Conservation (phyloP, 2,113 vertebrate genomes). For the Bagarius yarrelli region DNA sequence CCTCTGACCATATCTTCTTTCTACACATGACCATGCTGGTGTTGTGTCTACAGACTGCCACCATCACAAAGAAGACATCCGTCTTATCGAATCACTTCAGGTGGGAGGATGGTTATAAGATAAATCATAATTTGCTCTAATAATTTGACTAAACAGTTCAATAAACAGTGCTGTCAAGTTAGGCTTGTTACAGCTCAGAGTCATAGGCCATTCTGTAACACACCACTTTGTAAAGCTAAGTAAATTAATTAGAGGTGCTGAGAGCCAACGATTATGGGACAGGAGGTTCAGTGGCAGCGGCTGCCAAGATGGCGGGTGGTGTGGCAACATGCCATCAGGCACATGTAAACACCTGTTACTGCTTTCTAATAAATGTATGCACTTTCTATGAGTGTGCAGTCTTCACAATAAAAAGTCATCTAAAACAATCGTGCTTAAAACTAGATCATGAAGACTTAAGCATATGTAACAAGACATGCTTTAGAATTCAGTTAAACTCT, state of each 20-base stretch:
- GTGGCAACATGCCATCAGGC: constrained; percentile 69
- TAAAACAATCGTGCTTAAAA: background rate
- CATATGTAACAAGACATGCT: constrained; percentile 1
- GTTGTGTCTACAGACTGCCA: constrained; percentile 13
- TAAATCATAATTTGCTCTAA: constrained; percentile 12
- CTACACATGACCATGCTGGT: constrained; percentile 42
- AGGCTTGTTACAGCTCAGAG: constrained; percentile 39
- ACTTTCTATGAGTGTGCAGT: background rate
- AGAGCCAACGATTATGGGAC: constrained; percentile 66
- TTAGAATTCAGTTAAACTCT: constrained; percentile 6
- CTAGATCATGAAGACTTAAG: background rate
- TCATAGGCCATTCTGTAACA: constrained; percentile 34
- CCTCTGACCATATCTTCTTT: constrained; percentile 56
- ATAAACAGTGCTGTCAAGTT: constrained; percentile 19
- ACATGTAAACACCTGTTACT: constrained; percentile 76
- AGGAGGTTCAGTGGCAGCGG: constrained; percentile 53
- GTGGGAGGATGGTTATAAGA: constrained; percentile 2
- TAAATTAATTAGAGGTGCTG: constrained; percentile 59
- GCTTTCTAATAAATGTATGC: constrained; percentile 38
- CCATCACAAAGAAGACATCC: constrained; percentile 33
- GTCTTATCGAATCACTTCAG: constrained; percentile 13
- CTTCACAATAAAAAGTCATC: background rate
- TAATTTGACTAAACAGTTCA: constrained; percentile 7
- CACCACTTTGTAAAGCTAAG: constrained; percentile 51
- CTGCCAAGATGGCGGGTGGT: constrained; percentile 69